Evolutionary conservation across 2,113 vertebrate genomes (phyloP), one percentile per base, ranked within the genome.

Genomic region (Jaculus jaculus): DNA sequence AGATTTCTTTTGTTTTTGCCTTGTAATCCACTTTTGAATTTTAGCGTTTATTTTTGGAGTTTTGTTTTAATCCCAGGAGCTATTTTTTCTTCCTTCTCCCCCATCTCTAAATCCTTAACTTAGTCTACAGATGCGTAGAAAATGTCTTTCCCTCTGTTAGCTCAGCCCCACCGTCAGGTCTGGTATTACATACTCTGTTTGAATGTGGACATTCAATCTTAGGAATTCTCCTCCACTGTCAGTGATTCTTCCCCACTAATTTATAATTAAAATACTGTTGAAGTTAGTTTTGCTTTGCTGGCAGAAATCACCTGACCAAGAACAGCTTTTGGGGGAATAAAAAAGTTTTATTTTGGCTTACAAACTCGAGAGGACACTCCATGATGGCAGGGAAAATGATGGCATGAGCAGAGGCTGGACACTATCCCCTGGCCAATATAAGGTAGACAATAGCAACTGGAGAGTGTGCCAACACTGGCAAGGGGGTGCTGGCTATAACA

Each of bases 11-110:
- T 73, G 20, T 74, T 87, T 54, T 90, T 90, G 34, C 72, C n/a
- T 90, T 83, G 42, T 83, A 90, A 93, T 42, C 18, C 32, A 23
- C 34, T 66, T 90, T 90, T 42, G 1, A 81, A 78, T 60, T 79
- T 79, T 23, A 37, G 72, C 77, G 30, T 77, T 82, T 95, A 58
- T 79, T 60, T 60, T 79, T 75, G 13, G 6, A 65, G 87, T 87
- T 68, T 83, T 65, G 65, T 78, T 84, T 94, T 77, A 85, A 77
- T 47, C 80, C 54, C 7, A 66, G 21, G 32, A 75, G 83, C 13
- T 37, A 47, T 79, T 26, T 81, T 42, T 90, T 54, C 54, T 11
- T 83, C 83, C 26, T 54, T 42, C 83, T 7, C 54, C 54, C 13
- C 54, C 11, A 12, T 12, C 15, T 12, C 54, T 21, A 9, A 11